Percentiles rank a stretch among this genome's conserved stretches.
Evolutionary conservation across 2,888 invertebrate genomes (phyloP).

Genomic region (Autographa gamma): DNA sequence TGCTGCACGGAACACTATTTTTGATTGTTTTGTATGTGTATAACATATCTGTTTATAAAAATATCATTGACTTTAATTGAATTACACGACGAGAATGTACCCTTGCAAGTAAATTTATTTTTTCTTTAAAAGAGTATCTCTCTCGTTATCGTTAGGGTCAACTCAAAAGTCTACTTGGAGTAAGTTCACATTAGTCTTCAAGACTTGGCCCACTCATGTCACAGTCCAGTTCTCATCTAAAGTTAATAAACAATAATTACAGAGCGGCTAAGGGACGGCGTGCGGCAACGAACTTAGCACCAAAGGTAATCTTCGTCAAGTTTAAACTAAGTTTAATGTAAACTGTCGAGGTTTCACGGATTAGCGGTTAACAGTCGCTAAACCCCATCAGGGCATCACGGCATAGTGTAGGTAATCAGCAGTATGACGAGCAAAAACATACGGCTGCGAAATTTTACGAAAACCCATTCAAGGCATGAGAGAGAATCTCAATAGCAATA

Average conservation of each 20-base stretch:
- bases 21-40: no score
- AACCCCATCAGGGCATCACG: conserved; percentile 52
- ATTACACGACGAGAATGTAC: no score
- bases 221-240: conserved; percentile 12
- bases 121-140: no score
- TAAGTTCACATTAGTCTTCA: background rate
- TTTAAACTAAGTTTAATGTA: conserved; percentile 69
- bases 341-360: conserved; percentile 72
- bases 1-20: no score
- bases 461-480: no score
- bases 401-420: conserved; percentile 24
- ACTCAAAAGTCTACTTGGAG: background rate
- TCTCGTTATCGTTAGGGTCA: no score
- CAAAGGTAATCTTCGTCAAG: conserved; percentile 68
- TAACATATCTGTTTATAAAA: no score
- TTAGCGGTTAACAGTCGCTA: conserved; percentile 71
- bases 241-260: conserved; percentile 55
- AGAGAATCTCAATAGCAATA: no score
- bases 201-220: background rate
- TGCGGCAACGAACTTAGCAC: conserved; percentile 42
- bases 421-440: conserved; percentile 17
- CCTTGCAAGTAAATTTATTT: no score
- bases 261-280: conserved; percentile 38
- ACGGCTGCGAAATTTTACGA: background rate
- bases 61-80: no score